These are phyloP conservation scores for Lacerta viridis DNA, from an alignment of 2,797 vertebrate genomes.

Conservation along the genomic window DNA sequence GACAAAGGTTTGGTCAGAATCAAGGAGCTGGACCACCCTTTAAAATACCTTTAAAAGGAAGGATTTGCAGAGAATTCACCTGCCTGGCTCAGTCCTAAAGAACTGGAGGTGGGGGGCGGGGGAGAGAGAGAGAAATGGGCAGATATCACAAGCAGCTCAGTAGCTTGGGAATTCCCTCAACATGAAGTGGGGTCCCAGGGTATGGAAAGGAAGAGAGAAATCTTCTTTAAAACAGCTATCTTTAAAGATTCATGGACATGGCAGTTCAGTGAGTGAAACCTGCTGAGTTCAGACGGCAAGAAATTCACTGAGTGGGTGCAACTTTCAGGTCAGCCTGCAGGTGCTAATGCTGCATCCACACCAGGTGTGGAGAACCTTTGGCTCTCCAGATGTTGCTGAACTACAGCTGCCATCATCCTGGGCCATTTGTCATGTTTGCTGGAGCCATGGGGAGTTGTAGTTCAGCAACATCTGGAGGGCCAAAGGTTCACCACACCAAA, in stretches of 20 bases:
- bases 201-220: not conserved
- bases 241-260: not conserved
- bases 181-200: not conserved
- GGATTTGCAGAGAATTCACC: not conserved
- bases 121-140: too few species aligned
- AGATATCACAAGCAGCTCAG: not conserved
- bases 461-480: too few species aligned
- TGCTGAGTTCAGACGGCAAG: not conserved
- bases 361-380: too few species aligned
- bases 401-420: too few species aligned
- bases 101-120: too few species aligned
- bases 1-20: slow-evolving; percentile 9
- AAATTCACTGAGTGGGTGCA: not conserved
- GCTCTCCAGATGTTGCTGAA: too few species aligned
- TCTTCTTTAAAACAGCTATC: not conserved
- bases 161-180: not conserved
- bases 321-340: too few species aligned
- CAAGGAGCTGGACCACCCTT: not conserved
- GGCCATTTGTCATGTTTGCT: too few species aligned
- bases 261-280: not conserved
- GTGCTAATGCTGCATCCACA: too few species aligned
- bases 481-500: too few species aligned
- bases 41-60: not conserved
- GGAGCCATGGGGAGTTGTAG: too few species aligned
- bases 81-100: not conserved